Conservation (phyloP, 2,113 vertebrate species). For the Catharus fuscescens region DNA sequence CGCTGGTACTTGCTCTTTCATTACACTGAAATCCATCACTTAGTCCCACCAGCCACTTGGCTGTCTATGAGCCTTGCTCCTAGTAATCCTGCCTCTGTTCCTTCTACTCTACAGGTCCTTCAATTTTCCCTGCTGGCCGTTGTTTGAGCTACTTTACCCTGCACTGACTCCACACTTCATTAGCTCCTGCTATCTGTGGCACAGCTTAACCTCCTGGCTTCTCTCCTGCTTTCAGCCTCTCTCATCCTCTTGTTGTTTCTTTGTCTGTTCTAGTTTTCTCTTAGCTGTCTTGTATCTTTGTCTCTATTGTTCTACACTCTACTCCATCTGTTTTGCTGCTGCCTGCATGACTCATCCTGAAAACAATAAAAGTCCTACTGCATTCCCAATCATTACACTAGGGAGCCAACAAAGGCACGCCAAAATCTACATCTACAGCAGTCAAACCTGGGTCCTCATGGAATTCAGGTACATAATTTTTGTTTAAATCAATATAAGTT, state of each 20-base stretch:
- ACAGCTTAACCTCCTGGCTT: not conserved
- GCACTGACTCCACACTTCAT: slow-evolving; percentile 55
- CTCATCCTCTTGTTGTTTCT: not conserved
- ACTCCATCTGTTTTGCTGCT: slow-evolving; percentile 43
- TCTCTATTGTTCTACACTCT: slow-evolving; percentile 19
- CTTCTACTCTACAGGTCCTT: not conserved
- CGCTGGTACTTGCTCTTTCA: not conserved
- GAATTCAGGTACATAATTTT: slow-evolving; percentile 47
- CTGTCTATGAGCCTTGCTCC: not conserved
- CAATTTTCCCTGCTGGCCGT: not conserved
- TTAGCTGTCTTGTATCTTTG: slow-evolving; percentile 11
- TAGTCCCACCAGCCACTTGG: not conserved
- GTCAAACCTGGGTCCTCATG: not conserved
- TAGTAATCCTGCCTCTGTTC: not conserved
- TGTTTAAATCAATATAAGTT: slow-evolving; percentile 30
- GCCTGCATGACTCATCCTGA: slow-evolving; percentile 49
- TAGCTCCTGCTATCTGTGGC: not conserved
- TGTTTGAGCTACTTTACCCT: slow-evolving; percentile 28
- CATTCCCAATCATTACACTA: not conserved
- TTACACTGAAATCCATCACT: not conserved
- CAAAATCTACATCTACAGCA: slow-evolving; percentile 38
- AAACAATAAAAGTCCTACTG: slow-evolving; percentile 49
- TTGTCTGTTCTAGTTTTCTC: slow-evolving; percentile 1
- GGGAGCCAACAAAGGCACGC: not conserved
- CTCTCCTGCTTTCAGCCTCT: not conserved